Conservation (phyloP, 2,888 invertebrate species). For the Catocala sponsa region DNA sequence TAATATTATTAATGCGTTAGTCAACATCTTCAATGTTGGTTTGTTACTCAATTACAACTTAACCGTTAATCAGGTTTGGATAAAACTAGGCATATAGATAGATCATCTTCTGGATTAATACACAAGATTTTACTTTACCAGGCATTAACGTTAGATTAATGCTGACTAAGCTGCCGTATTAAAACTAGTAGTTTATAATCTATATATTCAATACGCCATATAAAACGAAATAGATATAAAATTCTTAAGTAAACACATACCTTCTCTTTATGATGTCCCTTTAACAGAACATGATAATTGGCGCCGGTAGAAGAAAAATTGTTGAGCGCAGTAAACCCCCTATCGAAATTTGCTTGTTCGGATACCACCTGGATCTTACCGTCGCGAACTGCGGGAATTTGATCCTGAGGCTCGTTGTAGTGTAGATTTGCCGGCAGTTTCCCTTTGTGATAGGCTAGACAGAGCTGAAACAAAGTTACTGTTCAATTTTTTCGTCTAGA, state of each 20-base stretch:
- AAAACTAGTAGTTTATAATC: no score
- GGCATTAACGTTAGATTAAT: no score
- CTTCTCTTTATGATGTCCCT: constrained; percentile 68
- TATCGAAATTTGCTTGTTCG: constrained; percentile 50
- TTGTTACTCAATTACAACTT: no score
- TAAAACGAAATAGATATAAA: no score
- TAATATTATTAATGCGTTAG: no score
- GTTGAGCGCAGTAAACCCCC: constrained; percentile 62
- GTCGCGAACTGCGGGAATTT: constrained; percentile 55
- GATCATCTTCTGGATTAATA: no score
- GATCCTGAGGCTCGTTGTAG: constrained; percentile 55
- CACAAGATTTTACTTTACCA: no score
- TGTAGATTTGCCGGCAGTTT: constrained; percentile 61
- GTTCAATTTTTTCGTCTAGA: not conserved
- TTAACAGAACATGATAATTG: constrained; percentile 65
- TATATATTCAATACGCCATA: no score
- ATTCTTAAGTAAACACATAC: constrained; percentile 37
- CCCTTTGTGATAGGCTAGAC: constrained; percentile 62
- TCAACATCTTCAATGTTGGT: no score
- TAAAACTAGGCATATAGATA: no score
- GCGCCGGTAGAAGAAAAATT: constrained; percentile 65
- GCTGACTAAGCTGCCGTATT: no score
- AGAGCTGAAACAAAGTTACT: constrained; percentile 48
- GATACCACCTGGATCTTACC: constrained; percentile 57
- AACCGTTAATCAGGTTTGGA: no score